Conservation (phyloP, 2,888 invertebrate genomes). For the Mythimna impura region DNA sequence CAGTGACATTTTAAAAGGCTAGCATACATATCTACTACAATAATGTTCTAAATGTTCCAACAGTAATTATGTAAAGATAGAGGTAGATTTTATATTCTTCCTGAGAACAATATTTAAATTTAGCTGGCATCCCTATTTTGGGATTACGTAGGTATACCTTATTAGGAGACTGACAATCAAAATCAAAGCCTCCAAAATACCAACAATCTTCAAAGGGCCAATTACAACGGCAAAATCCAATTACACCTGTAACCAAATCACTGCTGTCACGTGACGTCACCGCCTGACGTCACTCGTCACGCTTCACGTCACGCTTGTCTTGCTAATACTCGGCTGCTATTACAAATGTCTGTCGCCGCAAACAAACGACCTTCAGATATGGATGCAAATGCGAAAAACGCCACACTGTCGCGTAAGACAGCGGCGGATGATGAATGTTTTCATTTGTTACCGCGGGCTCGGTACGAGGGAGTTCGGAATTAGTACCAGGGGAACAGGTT, state of each 20-base stretch:
- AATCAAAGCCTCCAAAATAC: neutral
- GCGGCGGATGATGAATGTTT: slow-evolving; percentile 43
- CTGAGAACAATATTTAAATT: too few relatives aligned
- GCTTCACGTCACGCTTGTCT: slow-evolving; percentile 17
- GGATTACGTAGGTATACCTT: too few relatives aligned
- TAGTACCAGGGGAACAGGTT: slow-evolving; percentile 1
- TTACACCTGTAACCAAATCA: slow-evolving; percentile 28
- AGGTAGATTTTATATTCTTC: too few relatives aligned
- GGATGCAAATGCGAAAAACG: slow-evolving; percentile 59
- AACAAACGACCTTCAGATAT: slow-evolving; percentile 55
- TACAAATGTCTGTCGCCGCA: slow-evolving; percentile 45
- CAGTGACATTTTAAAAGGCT: neutral
- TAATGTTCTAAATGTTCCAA: too few relatives aligned
- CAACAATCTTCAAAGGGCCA: slow-evolving; percentile 1
- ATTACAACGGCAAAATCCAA: slow-evolving; percentile 26
- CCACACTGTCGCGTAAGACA: slow-evolving; percentile 19
- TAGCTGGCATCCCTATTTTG: too few relatives aligned
- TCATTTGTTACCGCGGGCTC: slow-evolving; percentile 31
- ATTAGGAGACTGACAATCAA: neutral
- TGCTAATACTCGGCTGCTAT: slow-evolving; percentile 32
- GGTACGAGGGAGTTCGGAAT: neutral
- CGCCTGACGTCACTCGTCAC: neutral
- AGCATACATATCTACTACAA: too few relatives aligned
- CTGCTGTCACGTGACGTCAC: slow-evolving; percentile 17
- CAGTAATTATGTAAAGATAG: too few relatives aligned